A percentile compares a stretch with the other conserved stretches of the same genome.
These are phyloP conservation scores for Lasioglossum baleicum DNA, from an alignment of 1,140 invertebrate genomes.

Conservation along the genomic window DNA sequence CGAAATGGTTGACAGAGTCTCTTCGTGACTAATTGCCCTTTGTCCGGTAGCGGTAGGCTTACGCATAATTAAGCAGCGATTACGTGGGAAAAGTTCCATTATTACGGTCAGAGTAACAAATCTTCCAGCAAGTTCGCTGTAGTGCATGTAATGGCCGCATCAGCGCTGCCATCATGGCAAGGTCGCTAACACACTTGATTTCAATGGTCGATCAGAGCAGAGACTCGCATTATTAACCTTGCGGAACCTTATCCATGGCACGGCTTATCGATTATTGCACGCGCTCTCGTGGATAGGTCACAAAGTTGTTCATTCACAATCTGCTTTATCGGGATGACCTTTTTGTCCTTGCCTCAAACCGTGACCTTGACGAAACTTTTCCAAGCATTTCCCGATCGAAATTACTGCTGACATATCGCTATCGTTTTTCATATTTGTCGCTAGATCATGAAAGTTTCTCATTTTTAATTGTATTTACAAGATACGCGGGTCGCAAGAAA, in stretches of 20 bases:
- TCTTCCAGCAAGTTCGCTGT: not conserved
- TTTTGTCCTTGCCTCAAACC: not conserved
- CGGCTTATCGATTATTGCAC: slow-evolving; percentile 32
- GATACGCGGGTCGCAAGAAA: too few relatives aligned
- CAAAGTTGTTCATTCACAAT: slow-evolving; percentile 15
- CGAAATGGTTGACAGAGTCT: not conserved
- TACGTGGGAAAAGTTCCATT: not conserved
- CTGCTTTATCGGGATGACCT: slow-evolving; percentile 21
- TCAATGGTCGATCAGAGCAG: slow-evolving; percentile 9
- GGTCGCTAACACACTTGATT: slow-evolving; percentile 19
- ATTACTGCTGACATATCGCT: not conserved
- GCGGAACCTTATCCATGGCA: slow-evolving; percentile 16
- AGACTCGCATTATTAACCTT: slow-evolving; percentile 24
- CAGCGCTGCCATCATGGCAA: not conserved
- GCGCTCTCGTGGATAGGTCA: slow-evolving; percentile 8
- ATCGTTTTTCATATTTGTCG: too few relatives aligned
- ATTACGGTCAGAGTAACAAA: not conserved
- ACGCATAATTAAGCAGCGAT: not conserved
- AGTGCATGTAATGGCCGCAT: not conserved
- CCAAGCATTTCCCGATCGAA: not conserved
- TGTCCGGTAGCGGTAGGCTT: not conserved
- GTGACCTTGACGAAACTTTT: not conserved
- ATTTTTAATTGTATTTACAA: too few relatives aligned
- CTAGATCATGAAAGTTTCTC: too few relatives aligned
- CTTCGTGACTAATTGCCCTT: not conserved